Base-by-base conservation (phyloP, 1,140 invertebrate genomes). In the Leptinotarsa texana region DNA sequence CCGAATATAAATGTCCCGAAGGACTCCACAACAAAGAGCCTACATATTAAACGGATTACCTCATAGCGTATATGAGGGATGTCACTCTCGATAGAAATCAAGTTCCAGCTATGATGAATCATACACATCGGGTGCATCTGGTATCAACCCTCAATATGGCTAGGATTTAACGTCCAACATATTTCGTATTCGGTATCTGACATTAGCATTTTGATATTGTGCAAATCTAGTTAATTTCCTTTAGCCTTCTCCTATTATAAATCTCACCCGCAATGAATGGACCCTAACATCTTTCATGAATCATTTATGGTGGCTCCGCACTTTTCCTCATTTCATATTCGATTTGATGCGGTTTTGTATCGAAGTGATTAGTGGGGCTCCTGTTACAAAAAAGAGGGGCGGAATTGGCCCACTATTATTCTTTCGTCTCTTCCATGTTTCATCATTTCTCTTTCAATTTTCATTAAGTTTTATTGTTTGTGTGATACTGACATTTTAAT, bases 141-240 rank as follows among this genome's bases (percentile, higher is more conserved):
- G 18, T 65, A 65, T 65, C 63, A 22, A 22, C 63, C 63, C 63
- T 27, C 18, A 65, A 65, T 57, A 57, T 57, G n/a, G 15, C 51
- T 18, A 65, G 11, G 63, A 24, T 22, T 65, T 65, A 65, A 27
- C 63, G 13, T 65, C 63, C 21, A 57, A 57, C 51, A 57, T 57
- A 57, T 57, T 57, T 57, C 63, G 63, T 15, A 21, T 27, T 22
- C 63, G 21, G 63, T 65, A 65, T 65, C 24, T 65, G 11, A 65
- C 63, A 65, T 65, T 65, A 65, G 63, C 63, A 65, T 65, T 65
- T 65, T 65, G 63, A 65, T 65, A 65, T 65, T 65, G 63, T 65
- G 63, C 24, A 65, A 65, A 65, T 65, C 63, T 65, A 65, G 63
- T 65, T 65, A 65, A 65, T 65, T 65, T 65, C 63, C 21, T 65